Evolutionary conservation across 35 echinoderm and acorn worm species (phyloP), one percentile per base, ranked within the genome.

Genomic region (Ophiothrix spiculata): DNA sequence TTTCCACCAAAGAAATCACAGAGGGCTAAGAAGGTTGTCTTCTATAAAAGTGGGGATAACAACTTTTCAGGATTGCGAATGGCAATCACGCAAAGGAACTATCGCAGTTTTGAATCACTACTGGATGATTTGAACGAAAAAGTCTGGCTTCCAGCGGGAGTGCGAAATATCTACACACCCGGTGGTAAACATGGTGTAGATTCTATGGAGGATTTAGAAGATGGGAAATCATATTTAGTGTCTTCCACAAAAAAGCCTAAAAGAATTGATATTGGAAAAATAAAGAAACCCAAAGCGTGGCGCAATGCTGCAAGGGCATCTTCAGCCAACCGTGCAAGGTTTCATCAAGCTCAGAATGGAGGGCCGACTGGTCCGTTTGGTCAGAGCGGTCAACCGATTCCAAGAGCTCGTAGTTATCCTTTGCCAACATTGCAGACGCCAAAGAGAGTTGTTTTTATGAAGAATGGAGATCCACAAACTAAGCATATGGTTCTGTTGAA

Each of bases 401-500:
- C 40, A 60, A 76, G 34, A 32, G 56, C 23, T 35, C 79, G 25
- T 15, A 35, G 85, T 13, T 41, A 75, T 16, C 40, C 63, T 13
- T 39, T 63, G 21, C 42, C 80, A 25, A 89, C 81, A 13, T 35
- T 90, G 33, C 83, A 74, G 4, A 97, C 94, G 0, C 92, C 92
- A 19, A 99, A 99, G 90, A 94, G 94, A 74, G 80, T 99, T 16
- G 89, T 90, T 45, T 86, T 99, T 19, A 91, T 93, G 88, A 88
- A 86, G 74, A 99, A 99, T 81, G 96, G 96, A 3, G 96, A 99
- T 75, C 86, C 88, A 10, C 91, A 92, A 25, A 99, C 77, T 1
- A 99, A 99, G 39, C 96, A 99, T 40, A 91, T 99, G 96, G 87
- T 99, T 86, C 87, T 99, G 29, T 64, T 99, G 37, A 99, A 99